Base-by-base conservation (phyloP, 2,888 invertebrate genomes). In the Drosophila mettleri region DNA sequence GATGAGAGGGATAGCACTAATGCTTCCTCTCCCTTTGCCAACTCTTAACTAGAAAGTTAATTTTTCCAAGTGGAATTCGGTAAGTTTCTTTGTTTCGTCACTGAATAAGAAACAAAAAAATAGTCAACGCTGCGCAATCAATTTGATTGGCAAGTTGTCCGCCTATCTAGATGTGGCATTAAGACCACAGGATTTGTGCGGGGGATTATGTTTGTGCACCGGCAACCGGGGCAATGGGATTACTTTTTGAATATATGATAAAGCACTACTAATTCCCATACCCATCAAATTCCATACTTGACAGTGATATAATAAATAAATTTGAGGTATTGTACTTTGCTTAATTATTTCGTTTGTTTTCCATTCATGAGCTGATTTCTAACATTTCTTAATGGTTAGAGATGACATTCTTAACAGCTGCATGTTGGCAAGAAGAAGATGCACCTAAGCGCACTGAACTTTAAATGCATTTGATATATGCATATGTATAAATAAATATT, bases 131-230 rank as follows among this genome's bases (percentile, higher is more conserved):
- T 57, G 22, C 74, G 38, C 75, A 87, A 88, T 83, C 82, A 88
- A 76, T 59, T 86, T 88, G 88, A 88, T 83, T 88, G 88, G 80
- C 88, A 82, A 82, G 64, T 83, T 87, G 88, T 82, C 66, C 57
- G 62, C 49, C 72, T 58, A 78, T 82, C 70, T 69, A 78, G 80
- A 79, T 75, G 66, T 46, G 59, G 54, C 57, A 62, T 69, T 64
- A 81, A 60, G 62, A 63, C 39, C 10, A 31, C 38, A 60, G 80
- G 61, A 86, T 76, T 87, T 76, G 55, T 55, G 34, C 10, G 18
- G 58, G 27, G 75, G 61, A 87, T 86, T 82, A 88, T 58, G 78
- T 57, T 60, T 52, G 65, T 39, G 53, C 49, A 27, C 33, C 18
- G 46, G 10, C 8, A 14, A 41, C 14, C 33, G 43, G 33, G 14